Evolutionary conservation across 2,113 vertebrate genomes (phyloP), one percentile per base, ranked within the genome.

Genomic region (Heterotis niloticus): DNA sequence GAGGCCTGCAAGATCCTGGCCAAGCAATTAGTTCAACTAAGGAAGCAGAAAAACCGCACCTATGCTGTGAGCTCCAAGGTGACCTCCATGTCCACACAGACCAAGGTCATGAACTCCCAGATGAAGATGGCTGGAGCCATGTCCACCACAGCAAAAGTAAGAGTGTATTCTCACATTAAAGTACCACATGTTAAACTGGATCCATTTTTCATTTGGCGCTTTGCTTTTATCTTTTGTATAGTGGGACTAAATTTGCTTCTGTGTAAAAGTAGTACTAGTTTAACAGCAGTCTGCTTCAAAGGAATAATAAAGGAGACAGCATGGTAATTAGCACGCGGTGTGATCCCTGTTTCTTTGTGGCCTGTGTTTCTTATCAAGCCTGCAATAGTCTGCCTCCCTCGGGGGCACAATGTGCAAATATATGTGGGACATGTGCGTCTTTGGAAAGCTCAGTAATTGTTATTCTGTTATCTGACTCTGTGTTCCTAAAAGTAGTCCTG

Each of bases 111-210:
- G 98, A 98, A 96, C 88, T 99, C 98, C n/a, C 98, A 99, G 87
- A 97, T 98, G 96, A 99, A 99, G 91, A 99, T 99, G 98, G 98
- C 98, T 0, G 94, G 96, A 78, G 98, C 98, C 70, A 98, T 99
- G 96, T 95, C 97, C 84, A 92, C 94, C 64, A 96, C 97, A 64
- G 95, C 98, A 75, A 98, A 98, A 91, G 96, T 98, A 88, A 91
- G 88, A 65, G 12, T 57, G 29, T 79, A n/a, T 60, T 59, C 57
- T 64, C 24, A 20, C 59, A 12, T 20, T 59, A 12, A 9, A 62
- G 16, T 56, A 16, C 52, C 10, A 57, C 20, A 44, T 62, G 26
- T 12, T 75, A 26, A 60, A 71, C 44, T 18, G 17, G 4, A 62
- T 62, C 4, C 14, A 20, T 17, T 62, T 62, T 14, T 62, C 14